These are phyloP conservation scores for Xyrichtys novacula DNA, from an alignment of 2,797 vertebrate genomes.

Conservation along the genomic window DNA sequence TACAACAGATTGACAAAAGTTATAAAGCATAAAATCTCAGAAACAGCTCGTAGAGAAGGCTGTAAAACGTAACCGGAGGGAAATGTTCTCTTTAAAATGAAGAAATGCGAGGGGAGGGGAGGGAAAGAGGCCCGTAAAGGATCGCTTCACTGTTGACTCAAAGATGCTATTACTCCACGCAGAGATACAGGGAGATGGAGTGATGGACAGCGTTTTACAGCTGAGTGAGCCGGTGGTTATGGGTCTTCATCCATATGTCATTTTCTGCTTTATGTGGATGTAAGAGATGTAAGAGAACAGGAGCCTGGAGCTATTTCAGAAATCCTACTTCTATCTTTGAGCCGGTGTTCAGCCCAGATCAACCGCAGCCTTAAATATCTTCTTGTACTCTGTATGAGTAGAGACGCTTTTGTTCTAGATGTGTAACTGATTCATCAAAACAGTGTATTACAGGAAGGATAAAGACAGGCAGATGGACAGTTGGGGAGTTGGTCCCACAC, in stretches of 20 bases:
- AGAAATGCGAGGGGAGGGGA: background rate
- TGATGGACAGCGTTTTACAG: constrained; percentile 34
- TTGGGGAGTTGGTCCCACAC: background rate
- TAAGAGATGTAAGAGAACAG: constrained; percentile 13
- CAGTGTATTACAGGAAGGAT: background rate
- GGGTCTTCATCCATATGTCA: constrained; percentile 46
- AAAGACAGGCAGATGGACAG: constrained; percentile 27
- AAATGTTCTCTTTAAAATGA: constrained; percentile 7
- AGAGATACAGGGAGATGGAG: constrained; percentile 15
- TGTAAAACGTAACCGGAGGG: constrained; percentile 3
- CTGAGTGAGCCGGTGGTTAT: constrained; percentile 36
- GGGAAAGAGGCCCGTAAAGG: constrained; percentile 8
- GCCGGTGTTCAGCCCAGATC: background rate
- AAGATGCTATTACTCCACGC: constrained; percentile 28
- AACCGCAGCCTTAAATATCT: background rate
- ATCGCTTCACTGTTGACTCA: constrained; percentile 42
- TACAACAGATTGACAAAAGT: constrained; percentile 3
- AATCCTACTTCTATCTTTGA: background rate
- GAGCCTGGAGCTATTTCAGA: constrained; percentile 8
- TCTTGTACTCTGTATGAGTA: too few species aligned
- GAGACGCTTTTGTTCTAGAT: background rate
- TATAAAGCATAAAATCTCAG: constrained; percentile 18
- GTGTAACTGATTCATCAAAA: constrained; percentile 5
- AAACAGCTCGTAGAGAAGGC: constrained; percentile 8
- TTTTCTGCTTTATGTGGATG: constrained; percentile 31